Percentiles rank a stretch among this genome's conserved stretches.
Evolutionary conservation across 2,797 vertebrate species (phyloP).

Genomic region (Serranus cabrilla): DNA sequence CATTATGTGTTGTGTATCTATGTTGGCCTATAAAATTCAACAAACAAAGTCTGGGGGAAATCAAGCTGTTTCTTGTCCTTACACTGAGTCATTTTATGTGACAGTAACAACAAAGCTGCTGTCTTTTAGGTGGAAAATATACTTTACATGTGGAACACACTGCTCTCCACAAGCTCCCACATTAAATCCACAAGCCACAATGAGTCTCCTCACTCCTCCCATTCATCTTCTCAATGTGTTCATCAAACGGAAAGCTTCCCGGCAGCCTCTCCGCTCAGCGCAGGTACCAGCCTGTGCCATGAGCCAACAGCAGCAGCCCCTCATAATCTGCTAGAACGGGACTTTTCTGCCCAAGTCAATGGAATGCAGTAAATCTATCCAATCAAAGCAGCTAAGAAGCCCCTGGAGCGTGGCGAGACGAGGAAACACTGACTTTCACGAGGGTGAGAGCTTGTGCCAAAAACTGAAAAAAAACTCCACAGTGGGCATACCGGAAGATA

Average conservation of each 20-base stretch:
- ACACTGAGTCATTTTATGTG: neutral
- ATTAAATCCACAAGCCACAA: constrained; percentile 16
- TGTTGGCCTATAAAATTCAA: no score
- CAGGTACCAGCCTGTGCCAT: constrained; percentile 45
- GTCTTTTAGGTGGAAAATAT: neutral
- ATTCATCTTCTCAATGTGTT: constrained; percentile 42
- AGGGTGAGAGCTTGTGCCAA: constrained; percentile 29
- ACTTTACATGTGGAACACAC: neutral
- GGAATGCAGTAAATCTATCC: constrained; percentile 61
- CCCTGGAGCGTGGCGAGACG: neutral
- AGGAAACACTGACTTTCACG: constrained; percentile 44
- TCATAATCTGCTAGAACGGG: constrained; percentile 30
- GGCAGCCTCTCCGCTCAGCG: constrained; percentile 28
- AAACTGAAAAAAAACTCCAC: constrained; percentile 7
- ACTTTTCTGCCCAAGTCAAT: constrained; percentile 27
- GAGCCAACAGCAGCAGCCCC: constrained; percentile 32
- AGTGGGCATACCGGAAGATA: neutral
- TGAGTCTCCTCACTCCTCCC: constrained; percentile 5
- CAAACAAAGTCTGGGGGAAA: no score
- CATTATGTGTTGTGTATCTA: no score
- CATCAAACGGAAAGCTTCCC: constrained; percentile 63
- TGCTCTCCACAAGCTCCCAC: neutral
- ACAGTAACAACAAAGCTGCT: neutral
- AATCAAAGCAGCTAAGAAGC: constrained; percentile 45
- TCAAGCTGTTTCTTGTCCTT: neutral